phyloP scores from a whole-genome alignment of 2,797 vertebrate species.

The Hyperoplus immaculatus region DNA sequence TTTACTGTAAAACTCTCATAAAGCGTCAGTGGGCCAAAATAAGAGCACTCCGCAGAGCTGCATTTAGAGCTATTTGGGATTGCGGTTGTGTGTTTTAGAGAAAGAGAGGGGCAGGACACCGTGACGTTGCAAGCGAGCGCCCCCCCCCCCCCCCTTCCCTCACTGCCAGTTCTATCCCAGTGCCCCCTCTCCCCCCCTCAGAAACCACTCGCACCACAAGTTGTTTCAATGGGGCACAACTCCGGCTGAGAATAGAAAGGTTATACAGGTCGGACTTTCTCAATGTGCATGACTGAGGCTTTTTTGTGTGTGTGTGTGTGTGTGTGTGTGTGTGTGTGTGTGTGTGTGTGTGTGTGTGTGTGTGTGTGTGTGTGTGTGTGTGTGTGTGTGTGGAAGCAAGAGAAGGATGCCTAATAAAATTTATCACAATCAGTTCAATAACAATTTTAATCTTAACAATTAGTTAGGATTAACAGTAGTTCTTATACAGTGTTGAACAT shows the following conservation, averaged over 20 bases:
- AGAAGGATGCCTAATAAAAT: background rate
- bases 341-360: background rate
- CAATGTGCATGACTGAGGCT: constrained; percentile 57
- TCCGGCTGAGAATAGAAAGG: constrained; percentile 73
- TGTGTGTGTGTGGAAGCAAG: background rate
- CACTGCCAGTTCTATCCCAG: constrained; percentile 64
- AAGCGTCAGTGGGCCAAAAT: constrained; percentile 65
- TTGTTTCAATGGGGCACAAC: constrained; percentile 74
- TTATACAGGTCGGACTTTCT: constrained; percentile 74
- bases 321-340: background rate
- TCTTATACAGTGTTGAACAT: background rate
- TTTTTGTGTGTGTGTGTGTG: constrained; percentile 18
- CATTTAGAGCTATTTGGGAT: constrained; percentile 79
- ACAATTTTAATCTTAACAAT: background rate
- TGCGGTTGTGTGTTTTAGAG: constrained; percentile 79
- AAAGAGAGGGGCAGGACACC: constrained; percentile 69
- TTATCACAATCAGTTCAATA: constrained; percentile 30
- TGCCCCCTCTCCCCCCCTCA: constrained; percentile 16
- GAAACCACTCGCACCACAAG: constrained; percentile 74
- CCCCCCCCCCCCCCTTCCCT: constrained; percentile 45
- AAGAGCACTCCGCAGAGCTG: constrained; percentile 62
- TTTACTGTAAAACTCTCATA: constrained; percentile 73
- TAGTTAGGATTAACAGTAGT: background rate
- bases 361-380: background rate
- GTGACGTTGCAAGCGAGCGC: constrained; percentile 77